Conservation (phyloP, 2,888 invertebrate species). For the Oscheius sp. region DNA sequence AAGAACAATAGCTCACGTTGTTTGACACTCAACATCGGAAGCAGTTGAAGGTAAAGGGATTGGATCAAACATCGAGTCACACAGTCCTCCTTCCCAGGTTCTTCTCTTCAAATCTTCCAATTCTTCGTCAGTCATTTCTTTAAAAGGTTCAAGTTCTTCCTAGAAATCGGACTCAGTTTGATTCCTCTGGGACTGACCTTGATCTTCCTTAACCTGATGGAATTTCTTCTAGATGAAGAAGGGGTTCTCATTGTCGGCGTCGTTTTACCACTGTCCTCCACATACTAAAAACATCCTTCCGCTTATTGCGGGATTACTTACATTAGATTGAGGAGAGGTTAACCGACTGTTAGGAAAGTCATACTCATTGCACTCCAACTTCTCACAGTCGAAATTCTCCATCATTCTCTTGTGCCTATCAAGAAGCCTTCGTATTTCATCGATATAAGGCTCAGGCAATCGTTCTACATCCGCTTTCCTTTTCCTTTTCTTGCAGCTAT, state of each 20-base stretch:
- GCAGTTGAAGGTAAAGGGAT: conserved; percentile 29
- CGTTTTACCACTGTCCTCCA: background rate
- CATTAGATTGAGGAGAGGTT: conserved; percentile 15
- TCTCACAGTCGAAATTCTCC: background rate
- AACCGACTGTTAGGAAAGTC: conserved; percentile 20
- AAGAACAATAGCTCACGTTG: conserved; percentile 15
- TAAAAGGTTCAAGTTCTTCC: conserved; percentile 26
- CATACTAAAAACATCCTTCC: background rate
- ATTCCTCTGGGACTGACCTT: background rate
- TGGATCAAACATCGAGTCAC: conserved; percentile 37
- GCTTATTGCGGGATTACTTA: background rate
- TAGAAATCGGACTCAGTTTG: background rate
- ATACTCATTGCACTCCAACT: conserved; percentile 16
- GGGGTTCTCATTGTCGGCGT: conserved; percentile 8
- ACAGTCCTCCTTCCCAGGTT: conserved; percentile 30
- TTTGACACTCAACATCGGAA: conserved; percentile 29
- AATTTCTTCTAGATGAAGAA: conserved; percentile 6
- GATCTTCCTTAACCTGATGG: conserved; percentile 16
- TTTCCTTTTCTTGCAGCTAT: conserved; percentile 14
- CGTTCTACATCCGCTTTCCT: conserved; percentile 19
- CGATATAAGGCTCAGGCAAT: conserved; percentile 32
- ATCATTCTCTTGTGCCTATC: conserved; percentile 35
- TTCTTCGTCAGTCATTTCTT: conserved; percentile 25
- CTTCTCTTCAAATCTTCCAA: conserved; percentile 22
- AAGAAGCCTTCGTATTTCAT: conserved; percentile 35